Percentiles rank a stretch among this genome's conserved stretches.
phyloP scores from a whole-genome alignment of 2,113 vertebrate species.

The Furnarius figulus region DNA sequence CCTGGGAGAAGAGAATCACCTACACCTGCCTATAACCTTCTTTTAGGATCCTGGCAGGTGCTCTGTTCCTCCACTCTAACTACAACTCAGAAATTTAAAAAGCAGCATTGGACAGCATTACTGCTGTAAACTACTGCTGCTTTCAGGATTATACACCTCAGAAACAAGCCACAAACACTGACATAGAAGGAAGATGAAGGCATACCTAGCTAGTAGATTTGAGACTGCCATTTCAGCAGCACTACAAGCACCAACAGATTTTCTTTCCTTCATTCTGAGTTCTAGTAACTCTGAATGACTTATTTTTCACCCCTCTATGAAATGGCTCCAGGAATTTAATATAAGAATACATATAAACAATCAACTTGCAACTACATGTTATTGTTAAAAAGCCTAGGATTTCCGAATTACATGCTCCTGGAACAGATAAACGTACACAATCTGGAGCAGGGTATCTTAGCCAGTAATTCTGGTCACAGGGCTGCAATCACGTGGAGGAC shows the following conservation, averaged over 20 bases:
- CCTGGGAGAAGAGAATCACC: not conserved
- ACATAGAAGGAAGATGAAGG: not conserved
- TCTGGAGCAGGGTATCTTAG: not conserved
- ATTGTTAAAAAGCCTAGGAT: not conserved
- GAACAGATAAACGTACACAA: not conserved
- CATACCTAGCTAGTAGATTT: not conserved
- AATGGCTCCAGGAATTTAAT: not conserved
- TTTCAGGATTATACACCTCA: not conserved
- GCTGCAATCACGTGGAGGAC: not conserved
- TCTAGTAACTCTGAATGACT: not conserved
- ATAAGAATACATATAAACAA: rapidly evolving
- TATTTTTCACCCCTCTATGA: not conserved
- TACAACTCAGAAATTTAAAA: not conserved
- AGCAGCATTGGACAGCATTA: not conserved
- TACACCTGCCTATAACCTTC: not conserved
- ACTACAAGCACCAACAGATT: not conserved
- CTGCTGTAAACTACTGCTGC: not conserved
- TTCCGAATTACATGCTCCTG: not conserved
- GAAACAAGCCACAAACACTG: not conserved
- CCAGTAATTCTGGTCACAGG: not conserved
- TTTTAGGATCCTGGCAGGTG: not conserved
- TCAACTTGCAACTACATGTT: not conserved
- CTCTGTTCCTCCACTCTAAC: not conserved
- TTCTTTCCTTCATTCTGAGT: not conserved
- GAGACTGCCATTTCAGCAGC: not conserved